Percentiles rank a stretch among this genome's conserved stretches.
These are phyloP conservation scores for Perca fluviatilis DNA, from an alignment of 2,113 vertebrate species.

Conservation along the genomic window DNA sequence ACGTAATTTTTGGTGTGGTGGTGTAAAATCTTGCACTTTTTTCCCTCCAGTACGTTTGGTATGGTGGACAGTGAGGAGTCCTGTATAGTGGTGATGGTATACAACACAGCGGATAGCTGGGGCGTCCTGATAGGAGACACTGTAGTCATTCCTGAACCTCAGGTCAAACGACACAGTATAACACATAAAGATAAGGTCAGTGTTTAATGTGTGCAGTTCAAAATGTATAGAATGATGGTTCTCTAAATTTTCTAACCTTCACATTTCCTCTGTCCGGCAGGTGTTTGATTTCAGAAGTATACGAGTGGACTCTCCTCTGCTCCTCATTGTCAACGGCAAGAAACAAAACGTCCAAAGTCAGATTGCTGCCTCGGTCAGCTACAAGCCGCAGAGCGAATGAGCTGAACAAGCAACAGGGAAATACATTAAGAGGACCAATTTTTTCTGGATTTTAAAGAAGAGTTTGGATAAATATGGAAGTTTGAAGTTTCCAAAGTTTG, in stretches of 20 bases:
- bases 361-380: constrained; percentile 87
- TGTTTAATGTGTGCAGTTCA: neutral
- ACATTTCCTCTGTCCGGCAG: constrained; percentile 47
- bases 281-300: constrained; percentile 88
- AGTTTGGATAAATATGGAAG: constrained; percentile 11
- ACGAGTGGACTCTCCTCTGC: constrained; percentile 90
- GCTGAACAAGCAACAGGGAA: neutral
- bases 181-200: constrained; percentile 90
- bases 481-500: constrained; percentile 37
- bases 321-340: constrained; percentile 92
- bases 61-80: constrained; percentile 90
- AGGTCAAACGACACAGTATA: constrained; percentile 87
- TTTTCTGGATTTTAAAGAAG: constrained; percentile 19
- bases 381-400: constrained; percentile 89
- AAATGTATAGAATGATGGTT: neutral
- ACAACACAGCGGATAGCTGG: constrained; percentile 93
- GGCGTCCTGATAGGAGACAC: constrained; percentile 93
- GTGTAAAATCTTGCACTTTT: neutral
- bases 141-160: constrained; percentile 91
- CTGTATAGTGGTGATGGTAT: constrained; percentile 91
- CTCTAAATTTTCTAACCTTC: neutral
- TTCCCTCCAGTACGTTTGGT: constrained; percentile 88
- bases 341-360: constrained; percentile 88
- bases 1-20: neutral
- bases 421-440: constrained; percentile 7